phyloP scores from a whole-genome alignment of 2,888 invertebrate genomes.

The Creontiades dilutus region DNA sequence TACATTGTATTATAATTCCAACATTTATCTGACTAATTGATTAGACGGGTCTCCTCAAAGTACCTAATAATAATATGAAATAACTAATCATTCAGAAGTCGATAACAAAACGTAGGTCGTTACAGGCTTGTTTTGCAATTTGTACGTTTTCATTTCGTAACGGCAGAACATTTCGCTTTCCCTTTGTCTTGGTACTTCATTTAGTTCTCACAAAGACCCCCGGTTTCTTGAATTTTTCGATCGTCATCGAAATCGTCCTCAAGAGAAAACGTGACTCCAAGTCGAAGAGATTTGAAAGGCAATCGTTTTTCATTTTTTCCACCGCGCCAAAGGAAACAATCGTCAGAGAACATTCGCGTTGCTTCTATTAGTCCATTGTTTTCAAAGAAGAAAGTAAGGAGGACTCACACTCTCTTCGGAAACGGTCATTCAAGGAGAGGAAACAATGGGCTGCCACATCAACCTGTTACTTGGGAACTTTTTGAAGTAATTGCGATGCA shows the following conservation, averaged over 20 bases:
- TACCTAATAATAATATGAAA: no score
- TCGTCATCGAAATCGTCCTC: background rate
- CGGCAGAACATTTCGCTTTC: no score
- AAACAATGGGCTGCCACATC: constrained; percentile 8
- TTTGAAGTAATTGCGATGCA: background rate
- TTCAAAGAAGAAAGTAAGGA: constrained; percentile 3
- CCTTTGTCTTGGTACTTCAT: background rate
- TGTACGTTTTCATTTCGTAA: no score
- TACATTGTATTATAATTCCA: no score
- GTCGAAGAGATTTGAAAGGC: background rate
- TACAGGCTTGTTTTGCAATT: no score
- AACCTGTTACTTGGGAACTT: background rate
- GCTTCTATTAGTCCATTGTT: constrained; percentile 17
- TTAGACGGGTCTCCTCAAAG: no score
- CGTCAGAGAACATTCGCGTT: background rate
- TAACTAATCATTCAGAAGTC: no score
- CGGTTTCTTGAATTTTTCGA: background rate
- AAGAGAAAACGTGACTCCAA: background rate
- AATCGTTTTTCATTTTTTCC: background rate
- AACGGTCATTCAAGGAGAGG: background rate
- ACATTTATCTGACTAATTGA: no score
- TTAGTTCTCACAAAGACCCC: background rate
- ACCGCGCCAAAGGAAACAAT: background rate
- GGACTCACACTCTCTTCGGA: background rate
- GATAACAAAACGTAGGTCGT: no score